Percentiles rank a stretch among this genome's conserved stretches.
Conservation (phyloP, 37 sponge, comb jelly and placozoan species). For the Lycopodina hypogea region DNA sequence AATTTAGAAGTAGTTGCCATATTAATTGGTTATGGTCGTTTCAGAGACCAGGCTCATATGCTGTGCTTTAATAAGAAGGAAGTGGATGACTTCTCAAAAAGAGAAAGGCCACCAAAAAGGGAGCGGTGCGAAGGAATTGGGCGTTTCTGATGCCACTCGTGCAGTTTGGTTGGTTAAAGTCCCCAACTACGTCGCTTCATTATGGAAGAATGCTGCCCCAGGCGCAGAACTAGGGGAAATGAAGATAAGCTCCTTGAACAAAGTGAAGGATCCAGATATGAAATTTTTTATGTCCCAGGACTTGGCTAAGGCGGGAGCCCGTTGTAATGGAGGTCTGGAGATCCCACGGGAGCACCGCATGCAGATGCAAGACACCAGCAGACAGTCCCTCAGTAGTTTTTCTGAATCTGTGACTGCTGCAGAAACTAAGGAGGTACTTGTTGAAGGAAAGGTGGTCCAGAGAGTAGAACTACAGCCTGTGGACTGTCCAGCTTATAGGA, state of each 20-base stretch:
- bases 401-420: constrained; percentile 37
- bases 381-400: constrained; percentile 64
- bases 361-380: constrained; percentile 19
- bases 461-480: constrained; percentile 81
- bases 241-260: constrained; percentile 26
- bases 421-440: constrained; percentile 16
- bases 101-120: too few relatives aligned
- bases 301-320: constrained; percentile 9
- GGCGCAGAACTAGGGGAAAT: constrained; percentile 57
- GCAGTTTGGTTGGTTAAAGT: constrained; percentile 80
- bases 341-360: constrained; percentile 61
- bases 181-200: constrained; percentile 75
- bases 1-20: too few relatives aligned
- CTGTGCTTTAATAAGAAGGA: too few relatives aligned
- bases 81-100: not conserved
- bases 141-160: constrained; percentile 42
- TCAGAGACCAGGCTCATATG: too few relatives aligned
- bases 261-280: constrained; percentile 9
- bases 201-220: constrained; percentile 49
- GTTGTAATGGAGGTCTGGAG: not conserved
- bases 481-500: constrained; percentile 60
- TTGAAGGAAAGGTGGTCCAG: constrained; percentile 83
- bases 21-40: too few relatives aligned
- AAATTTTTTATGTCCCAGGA: constrained; percentile 44
- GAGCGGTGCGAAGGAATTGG: constrained; percentile 38